These are phyloP conservation scores for Plecotus auritus DNA, from an alignment of 2,113 vertebrate genomes.

Conservation along the genomic window DNA sequence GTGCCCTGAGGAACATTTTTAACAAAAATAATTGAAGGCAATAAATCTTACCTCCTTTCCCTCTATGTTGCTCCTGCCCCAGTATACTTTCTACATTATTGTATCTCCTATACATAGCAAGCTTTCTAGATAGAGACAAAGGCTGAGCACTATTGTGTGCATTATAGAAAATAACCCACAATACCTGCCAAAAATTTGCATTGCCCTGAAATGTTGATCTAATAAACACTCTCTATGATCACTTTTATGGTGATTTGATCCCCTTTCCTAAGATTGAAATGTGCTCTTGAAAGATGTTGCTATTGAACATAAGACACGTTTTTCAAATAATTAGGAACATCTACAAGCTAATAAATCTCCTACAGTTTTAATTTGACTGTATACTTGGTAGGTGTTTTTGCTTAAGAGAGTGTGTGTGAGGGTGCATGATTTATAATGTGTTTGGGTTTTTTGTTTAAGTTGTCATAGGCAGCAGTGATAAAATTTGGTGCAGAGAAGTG, in stretches of 20 bases:
- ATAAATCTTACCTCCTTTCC: slow-evolving; percentile 78
- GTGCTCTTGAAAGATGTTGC: slow-evolving; percentile 62
- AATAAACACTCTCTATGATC: slow-evolving; percentile 31
- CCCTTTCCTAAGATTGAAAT: slow-evolving; percentile 48
- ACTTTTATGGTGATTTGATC: slow-evolving; percentile 22
- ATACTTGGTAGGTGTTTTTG: slow-evolving; percentile 66
- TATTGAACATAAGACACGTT: slow-evolving; percentile 67
- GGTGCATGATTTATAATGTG: slow-evolving; percentile 76
- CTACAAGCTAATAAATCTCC: slow-evolving; percentile 81
- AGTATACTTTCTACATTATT: slow-evolving; percentile 69
- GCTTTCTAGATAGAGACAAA: slow-evolving; percentile 57
- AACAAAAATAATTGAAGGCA: slow-evolving; percentile 85
- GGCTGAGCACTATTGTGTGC: neutral
- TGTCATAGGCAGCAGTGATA: slow-evolving; percentile 60
- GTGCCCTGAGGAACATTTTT: slow-evolving; percentile 82
- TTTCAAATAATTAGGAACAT: slow-evolving; percentile 80
- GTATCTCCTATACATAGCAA: slow-evolving; percentile 59
- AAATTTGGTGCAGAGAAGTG: slow-evolving; percentile 75
- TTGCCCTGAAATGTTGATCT: slow-evolving; percentile 7
- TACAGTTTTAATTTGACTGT: slow-evolving; percentile 76
- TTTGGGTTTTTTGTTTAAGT: slow-evolving; percentile 69
- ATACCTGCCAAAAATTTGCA: slow-evolving; percentile 37
- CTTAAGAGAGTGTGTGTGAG: slow-evolving; percentile 59
- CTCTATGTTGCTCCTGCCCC: slow-evolving; percentile 46
- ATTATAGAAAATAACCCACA: neutral